Percentiles rank a stretch among this genome's conserved stretches.
phyloP scores from a whole-genome alignment of 2,113 vertebrate species.

The Cettia cetti region DNA sequence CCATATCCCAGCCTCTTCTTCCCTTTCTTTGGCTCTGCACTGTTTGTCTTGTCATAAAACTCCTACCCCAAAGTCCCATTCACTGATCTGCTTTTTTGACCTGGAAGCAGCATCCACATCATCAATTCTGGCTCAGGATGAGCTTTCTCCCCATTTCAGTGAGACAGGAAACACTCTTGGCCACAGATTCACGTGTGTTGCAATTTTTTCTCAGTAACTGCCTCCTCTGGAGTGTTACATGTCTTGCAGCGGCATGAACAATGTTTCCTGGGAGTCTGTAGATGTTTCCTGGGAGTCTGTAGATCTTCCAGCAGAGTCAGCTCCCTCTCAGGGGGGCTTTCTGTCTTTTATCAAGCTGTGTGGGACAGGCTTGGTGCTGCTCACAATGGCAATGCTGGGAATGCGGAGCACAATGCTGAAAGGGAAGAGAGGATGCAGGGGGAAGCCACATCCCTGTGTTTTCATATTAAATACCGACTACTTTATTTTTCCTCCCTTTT shows the following conservation, averaged over 20 bases:
- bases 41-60: neutral
- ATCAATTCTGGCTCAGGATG: neutral
- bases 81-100: neutral
- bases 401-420: neutral
- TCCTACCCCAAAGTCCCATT: neutral
- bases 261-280: neutral
- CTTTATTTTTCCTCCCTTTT: neutral
- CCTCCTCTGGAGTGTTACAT: neutral
- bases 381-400: fast-evolving
- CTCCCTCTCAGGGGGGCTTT: neutral
- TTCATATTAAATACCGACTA: neutral
- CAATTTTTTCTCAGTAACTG: neutral
- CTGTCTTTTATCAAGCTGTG: neutral
- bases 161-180: neutral
- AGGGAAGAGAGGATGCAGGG: neutral
- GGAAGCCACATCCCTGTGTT: neutral
- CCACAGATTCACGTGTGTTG: neutral
- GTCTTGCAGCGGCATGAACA: neutral
- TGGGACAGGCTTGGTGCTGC: neutral
- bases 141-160: neutral
- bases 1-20: neutral
- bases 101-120: neutral
- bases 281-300: neutral
- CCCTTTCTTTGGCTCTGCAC: neutral
- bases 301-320: neutral